Conservation (phyloP, 2,113 vertebrate genomes). For the Cynoglossus semilaevis region DNA sequence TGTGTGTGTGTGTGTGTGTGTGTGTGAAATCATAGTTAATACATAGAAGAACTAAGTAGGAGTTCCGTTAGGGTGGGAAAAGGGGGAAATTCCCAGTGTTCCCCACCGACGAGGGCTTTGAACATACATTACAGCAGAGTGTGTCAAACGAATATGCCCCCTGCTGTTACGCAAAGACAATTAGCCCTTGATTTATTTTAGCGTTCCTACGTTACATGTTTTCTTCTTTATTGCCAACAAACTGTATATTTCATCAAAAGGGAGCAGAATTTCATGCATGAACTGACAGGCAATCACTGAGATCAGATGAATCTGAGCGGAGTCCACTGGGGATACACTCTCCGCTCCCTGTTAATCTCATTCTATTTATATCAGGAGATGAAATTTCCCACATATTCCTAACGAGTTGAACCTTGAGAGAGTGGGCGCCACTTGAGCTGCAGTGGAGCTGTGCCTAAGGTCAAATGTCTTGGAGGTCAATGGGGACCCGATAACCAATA, state of each 20-base stretch:
- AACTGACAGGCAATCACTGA: constrained; percentile 32
- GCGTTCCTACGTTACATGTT: constrained; percentile 30
- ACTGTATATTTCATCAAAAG: constrained; percentile 9
- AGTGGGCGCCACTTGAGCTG: constrained; percentile 39
- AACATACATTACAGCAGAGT: constrained; percentile 6
- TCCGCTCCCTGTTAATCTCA: constrained; percentile 38
- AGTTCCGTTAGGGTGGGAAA: constrained; percentile 25
- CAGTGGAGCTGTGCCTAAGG: constrained; percentile 26
- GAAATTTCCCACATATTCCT: constrained; percentile 54
- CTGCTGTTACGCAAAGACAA: constrained; percentile 19
- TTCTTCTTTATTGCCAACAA: constrained; percentile 1
- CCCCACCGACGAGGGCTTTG: constrained; percentile 13
- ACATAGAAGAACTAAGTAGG: constrained; percentile 13
- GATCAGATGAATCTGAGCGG: constrained; percentile 43
- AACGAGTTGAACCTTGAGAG: constrained; percentile 36
- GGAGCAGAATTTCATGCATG: constrained; percentile 12
- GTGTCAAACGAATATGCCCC: constrained; percentile 18
- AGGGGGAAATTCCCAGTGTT: constrained; percentile 29
- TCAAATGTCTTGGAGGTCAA: constrained; percentile 35
- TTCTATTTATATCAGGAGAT: constrained; percentile 44
- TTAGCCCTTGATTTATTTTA: constrained; percentile 41
- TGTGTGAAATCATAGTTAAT: constrained; percentile 18
- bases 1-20: constrained; percentile 3
- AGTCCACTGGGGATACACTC: constrained; percentile 29
- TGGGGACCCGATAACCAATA: no score